Percentiles rank a stretch among this genome's conserved stretches.
Evolutionary conservation across 2,797 vertebrate genomes (phyloP).

Genomic region (Salarias fasciatus): DNA sequence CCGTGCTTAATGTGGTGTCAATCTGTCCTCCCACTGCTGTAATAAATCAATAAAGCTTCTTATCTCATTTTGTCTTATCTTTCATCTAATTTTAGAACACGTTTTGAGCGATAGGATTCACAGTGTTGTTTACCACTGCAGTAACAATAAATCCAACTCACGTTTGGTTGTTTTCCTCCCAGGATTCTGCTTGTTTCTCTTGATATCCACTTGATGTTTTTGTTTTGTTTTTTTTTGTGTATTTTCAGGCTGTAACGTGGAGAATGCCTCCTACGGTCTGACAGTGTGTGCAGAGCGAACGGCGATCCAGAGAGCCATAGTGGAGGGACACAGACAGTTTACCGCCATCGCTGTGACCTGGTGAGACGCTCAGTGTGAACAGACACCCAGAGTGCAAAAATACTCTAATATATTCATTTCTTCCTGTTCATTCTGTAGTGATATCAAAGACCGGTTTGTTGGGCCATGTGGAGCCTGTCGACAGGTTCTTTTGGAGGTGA

Average conservation of each 20-base stretch:
- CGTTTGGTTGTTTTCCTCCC: too few species aligned
- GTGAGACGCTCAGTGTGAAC: slow-evolving; percentile 64
- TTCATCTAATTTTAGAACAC: too few species aligned
- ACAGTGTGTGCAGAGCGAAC: slow-evolving; percentile 89
- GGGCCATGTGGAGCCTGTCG: slow-evolving; percentile 91
- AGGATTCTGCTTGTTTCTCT: too few species aligned
- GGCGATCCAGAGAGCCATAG: slow-evolving; percentile 90
- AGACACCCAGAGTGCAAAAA: too few species aligned
- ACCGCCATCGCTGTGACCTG: slow-evolving; percentile 90
- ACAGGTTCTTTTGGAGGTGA: slow-evolving; percentile 95
- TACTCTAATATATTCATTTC: not conserved
- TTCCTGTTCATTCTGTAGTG: slow-evolving; percentile 69
- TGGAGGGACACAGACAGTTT: slow-evolving; percentile 87
- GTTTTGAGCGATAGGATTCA: too few species aligned
- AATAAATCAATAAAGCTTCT: too few species aligned
- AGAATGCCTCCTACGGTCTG: slow-evolving; percentile 88
- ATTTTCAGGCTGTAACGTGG: slow-evolving; percentile 91
- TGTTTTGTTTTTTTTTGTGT: slow-evolving; percentile 19
- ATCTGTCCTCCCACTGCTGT: too few species aligned
- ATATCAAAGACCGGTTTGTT: slow-evolving; percentile 86
- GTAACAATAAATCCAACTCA: too few species aligned
- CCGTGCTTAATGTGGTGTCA: too few species aligned
- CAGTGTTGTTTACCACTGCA: too few species aligned
- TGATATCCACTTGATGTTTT: too few species aligned
- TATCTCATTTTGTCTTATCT: too few species aligned